Percentiles rank a stretch among this genome's conserved stretches.
Conservation (phyloP, 2,888 invertebrate genomes). For the Bimastos eiseni region DNA sequence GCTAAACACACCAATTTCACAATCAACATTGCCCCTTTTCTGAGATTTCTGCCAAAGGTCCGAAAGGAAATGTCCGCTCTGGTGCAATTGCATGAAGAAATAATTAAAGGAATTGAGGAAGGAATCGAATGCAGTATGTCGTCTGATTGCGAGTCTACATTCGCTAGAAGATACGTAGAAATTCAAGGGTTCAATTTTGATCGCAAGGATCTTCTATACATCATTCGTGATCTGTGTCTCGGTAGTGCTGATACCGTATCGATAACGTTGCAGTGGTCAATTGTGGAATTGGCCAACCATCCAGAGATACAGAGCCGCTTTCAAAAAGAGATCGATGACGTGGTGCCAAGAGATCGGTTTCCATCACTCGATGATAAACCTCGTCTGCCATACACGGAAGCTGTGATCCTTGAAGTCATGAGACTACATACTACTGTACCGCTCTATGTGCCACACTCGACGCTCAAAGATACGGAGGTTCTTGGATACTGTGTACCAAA, state of each 20-base stretch:
- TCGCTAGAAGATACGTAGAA: too few species aligned
- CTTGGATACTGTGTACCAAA: neutral
- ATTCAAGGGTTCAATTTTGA: too few species aligned
- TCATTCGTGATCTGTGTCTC: neutral
- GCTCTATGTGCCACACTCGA: neutral
- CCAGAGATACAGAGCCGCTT: neutral
- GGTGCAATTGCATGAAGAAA: neutral
- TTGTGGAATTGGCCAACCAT: neutral
- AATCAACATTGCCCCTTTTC: neutral
- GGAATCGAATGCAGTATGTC: neutral
- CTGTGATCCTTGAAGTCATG: slow-evolving; percentile 20
- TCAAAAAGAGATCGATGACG: slow-evolving; percentile 20
- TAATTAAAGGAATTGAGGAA: neutral
- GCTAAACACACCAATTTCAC: too few species aligned
- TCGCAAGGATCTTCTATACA: neutral
- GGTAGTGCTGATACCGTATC: neutral
- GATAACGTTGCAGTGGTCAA: neutral
- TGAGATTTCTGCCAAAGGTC: neutral
- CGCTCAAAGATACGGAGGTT: neutral
- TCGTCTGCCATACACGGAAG: slow-evolving; percentile 22
- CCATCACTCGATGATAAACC: slow-evolving; percentile 20
- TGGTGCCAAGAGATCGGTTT: neutral
- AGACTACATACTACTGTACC: neutral
- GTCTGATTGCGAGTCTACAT: neutral
- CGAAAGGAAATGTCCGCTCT: neutral